Evolutionary conservation across 2,113 vertebrate species (phyloP), one percentile per base, ranked within the genome.

Genomic region (Nerophis ophidion): DNA sequence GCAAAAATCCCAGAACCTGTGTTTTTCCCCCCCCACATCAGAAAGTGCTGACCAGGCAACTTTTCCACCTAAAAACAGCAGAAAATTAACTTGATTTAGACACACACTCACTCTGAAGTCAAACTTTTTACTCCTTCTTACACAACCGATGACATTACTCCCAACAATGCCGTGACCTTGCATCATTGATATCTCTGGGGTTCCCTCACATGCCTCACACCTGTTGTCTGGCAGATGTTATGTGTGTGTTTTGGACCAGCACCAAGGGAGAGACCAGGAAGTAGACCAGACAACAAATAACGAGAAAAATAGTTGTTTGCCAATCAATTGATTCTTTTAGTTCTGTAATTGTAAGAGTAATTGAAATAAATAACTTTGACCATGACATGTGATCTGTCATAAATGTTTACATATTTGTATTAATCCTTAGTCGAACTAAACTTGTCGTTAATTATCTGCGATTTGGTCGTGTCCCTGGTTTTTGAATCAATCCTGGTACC

Each of bases 201-300:
- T 81, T 83, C 73, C 77, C 76, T 76, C 17, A 62, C 62, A 54
- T 50, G 66, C 26, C 12, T 49, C 61, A 16, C 48, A 55, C 46
- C 63, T 0, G 2, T 1, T 52, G 64, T 75, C 68, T 67, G 19
- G 44, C 16, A 7, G 54, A 66, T 66, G 57, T 74, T 76, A 55
- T 34, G 12, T 36, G 11, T 58, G 64, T 61, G 57, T 72, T 68
- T 62, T 56, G 69, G 73, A 68, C 47, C 51, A 17, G 5, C 59
- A 64, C 57, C 56, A 8, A 40, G 42, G 54, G 48, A 51, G 68
- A 71, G 71, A 79, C 65, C 72, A 65, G 80, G 72, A 84, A 81
- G 70, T 57, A 51, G 73, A 76, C 36, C 70, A 85, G 84, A 86
- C 71, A 51, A 68, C 44, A 66, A 72, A 65, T 56, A 67, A 73